Evolutionary conservation across 2,797 vertebrate species (phyloP), one percentile per base, ranked within the genome.

Genomic region (Brotula barbata): DNA sequence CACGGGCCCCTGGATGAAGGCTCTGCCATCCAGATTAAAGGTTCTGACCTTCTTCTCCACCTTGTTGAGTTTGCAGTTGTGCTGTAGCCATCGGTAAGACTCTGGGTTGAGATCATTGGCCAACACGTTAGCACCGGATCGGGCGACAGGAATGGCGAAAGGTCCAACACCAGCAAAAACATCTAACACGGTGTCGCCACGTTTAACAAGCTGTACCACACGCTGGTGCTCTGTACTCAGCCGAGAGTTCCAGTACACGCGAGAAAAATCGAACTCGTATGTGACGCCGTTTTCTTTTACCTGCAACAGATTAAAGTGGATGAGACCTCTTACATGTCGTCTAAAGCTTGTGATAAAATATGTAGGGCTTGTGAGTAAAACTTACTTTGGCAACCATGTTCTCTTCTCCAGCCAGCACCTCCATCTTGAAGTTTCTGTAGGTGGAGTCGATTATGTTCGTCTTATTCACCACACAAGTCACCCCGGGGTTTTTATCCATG

Each of bases 91-190:
- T 40, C 68, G 78, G 85, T 94, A 88, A 10, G 96, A 97, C 39
- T 96, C 95, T 0, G 97, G 97, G 87, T 99, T 99, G 33, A 99
- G 94, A 74, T 99, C 97, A 0, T 99, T 99, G 56, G 97, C 97
- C 12, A 95, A 85, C 2, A 98, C 94, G 0, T 31, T 82, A 64
- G 94, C 96, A 5, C 88, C 92, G 0, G 83, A 89, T 65, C 90
- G 94, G 17, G 96, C 96, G 0, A 92, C 95, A 0, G 96, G 95
- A 47, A 99, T 64, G n/a, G 93, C 91, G 6, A 99, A 99, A 0
- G 97, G 97, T 3, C 97, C 97, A 0, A 98, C 89, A 0, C 97
- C 97, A 0, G 97, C 96, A 3, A 98, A 99, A 67, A 98, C 92
- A 1, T 99, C 97, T 1, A 96, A 92, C 0, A 99, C 92, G 0